Evolutionary conservation across 2,797 vertebrate genomes (phyloP), one percentile per base, ranked within the genome.

Genomic region (Fratercula arctica): DNA sequence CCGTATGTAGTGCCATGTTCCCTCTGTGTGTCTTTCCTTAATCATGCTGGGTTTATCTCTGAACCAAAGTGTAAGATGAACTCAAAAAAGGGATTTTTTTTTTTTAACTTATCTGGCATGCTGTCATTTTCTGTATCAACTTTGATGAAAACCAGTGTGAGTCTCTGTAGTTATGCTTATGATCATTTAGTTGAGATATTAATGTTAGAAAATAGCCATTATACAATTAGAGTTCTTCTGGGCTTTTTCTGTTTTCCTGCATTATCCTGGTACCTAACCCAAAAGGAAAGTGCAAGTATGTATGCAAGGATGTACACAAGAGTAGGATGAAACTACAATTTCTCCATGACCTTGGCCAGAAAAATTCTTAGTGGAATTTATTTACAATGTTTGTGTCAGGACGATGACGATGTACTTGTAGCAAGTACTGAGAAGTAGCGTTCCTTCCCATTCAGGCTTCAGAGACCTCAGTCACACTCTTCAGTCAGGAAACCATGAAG

Each of bases 401-500:
- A 63, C 53, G 37, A 25, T 51, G 17, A 41, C 50, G 28, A 11
- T 53, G 10, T 31, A 53, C 50, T 63, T 66, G 7, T 56, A 41
- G 20, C 9, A 56, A 28, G 19, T 48, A 18, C 61, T 35, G 19
- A 74, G 20, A 72, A 60, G 37, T 15, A 39, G 9, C 15, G 45
- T 76, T 75, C 15, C 41, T 54, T 11, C 25, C 18, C 5, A 17
- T 43, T 73, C 13, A 24, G 24, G 3, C n/a, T 46, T 67, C 10
- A 31, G 6, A 67, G 33, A 72, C 50, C 14, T 6, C 21, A 64
- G 2, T 63, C 9, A 28, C 6, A 11, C 3, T 61, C 41, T 54
- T 28, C 21, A 45, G 17, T 0, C 5, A 0, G 21, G 31, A 37
- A 46, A 23, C 20, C 4, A 3, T 10, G 25, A 35, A 35, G 14